Evolutionary conservation across 2,888 invertebrate genomes (phyloP), one percentile per base, ranked within the genome.

Genomic region (Pemphredon lugubris): DNA sequence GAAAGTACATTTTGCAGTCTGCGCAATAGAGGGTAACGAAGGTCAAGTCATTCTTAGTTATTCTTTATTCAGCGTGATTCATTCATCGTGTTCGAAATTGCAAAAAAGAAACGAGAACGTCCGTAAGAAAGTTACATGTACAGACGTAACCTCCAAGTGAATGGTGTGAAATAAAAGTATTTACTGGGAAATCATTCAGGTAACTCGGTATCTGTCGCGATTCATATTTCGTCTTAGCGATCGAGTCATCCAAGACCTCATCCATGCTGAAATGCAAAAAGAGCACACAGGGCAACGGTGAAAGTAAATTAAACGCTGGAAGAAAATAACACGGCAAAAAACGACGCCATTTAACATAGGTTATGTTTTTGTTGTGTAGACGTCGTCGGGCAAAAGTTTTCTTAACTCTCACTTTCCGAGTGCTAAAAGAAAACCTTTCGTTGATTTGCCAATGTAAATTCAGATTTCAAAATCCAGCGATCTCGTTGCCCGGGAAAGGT

Each of bases 111-210:
- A 47, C 44, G 13, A 11, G 7, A 3, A 14, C n/a, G 13, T 16
- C 5, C 5, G 9, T 18, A 21, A n/a, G n/a, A n/a, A n/a, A n/a
- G n/a, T n/a, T n/a, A n/a, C n/a, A n/a, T n/a, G n/a, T n/a, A 42
- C 7, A 23, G n/a, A 30, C 18, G 21, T 23, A 63, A 72, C 40
- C 58, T 55, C 34, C 4, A 63, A 60, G 16, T 1, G 42, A 21
- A 45, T 32, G 21, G 55, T 44, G 14, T 47, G 2, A 75, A 66
- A 37, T 40, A 58, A 58, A 44, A 45, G 40, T 83, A 81, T 83
- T 86, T 86, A 87, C 87, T 68, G 87, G 83, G 48, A 84, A 79
- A 61, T 87, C 86, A 48, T 83, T 73, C 26, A 84, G 66, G 67
- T 80, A 85, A 23, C 70, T 76, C 1, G 83, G 81, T 53, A 84